Evolutionary conservation across 1,140 invertebrate species (phyloP), one percentile per base, ranked within the genome.

Genomic region (Laodelphax striatellus): DNA sequence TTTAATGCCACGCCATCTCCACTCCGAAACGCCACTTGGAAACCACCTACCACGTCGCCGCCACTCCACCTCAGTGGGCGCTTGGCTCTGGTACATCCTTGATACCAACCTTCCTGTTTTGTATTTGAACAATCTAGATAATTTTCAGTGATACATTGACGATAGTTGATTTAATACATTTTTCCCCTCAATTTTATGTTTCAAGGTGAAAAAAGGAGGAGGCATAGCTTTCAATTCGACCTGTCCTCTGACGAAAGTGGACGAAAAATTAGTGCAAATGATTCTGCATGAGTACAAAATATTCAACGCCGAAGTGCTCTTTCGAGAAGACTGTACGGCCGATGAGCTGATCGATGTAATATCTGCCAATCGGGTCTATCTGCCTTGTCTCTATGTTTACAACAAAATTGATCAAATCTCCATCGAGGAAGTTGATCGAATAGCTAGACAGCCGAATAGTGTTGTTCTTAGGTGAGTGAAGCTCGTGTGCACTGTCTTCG

Each of bases 391-490:
- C 52, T 98, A 98, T 77, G 94, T 98, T 52, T 99, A 98, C 77
- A 99, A 99, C 76, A 99, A 99, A 82, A 97, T 99, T 67, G 97
- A 99, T 88, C 95, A 98, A 77, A 94, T 99, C 68, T 97, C 94
- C 22, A 94, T 99, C 65, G 96, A 99, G 76, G 96, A 99, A 78
- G 92, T 99, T 6, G 92, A 99, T 76, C 79, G 92, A 69, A 86
- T 99, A 71, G 97, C 97, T 6, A 80, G 91, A 62, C 80, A 90
- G 73, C 84, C 90, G 0, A 82, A 97, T 73, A 92, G 90, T 67
- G 85, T 98, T 61, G 97, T 99, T 62, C 92, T 99, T 64, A 95
- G 90, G 91, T 94, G 74, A 71, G 66, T 52, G 6, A 22, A 31
- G n/a, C n/a, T n/a, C n/a, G n/a, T n/a, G n/a, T n/a, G n/a, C n/a